Percentiles rank a stretch among this genome's conserved stretches.
These are phyloP conservation scores for Orchestia grillus DNA, from an alignment of 1,140 invertebrate species.

Conservation along the genomic window DNA sequence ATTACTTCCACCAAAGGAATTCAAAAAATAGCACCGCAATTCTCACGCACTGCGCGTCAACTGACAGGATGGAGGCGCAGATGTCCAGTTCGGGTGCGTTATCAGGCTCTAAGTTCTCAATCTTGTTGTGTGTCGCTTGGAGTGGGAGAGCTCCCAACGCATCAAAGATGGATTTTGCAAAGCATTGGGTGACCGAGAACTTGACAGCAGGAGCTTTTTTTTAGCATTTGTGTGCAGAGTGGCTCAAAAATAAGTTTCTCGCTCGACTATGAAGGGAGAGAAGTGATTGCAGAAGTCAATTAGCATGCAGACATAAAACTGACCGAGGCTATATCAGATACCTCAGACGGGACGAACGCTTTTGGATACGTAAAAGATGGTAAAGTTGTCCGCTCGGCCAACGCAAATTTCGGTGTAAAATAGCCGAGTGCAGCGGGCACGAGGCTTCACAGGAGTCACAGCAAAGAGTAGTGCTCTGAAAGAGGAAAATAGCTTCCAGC, in stretches of 20 bases:
- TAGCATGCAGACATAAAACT: background rate
- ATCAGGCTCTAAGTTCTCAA: background rate
- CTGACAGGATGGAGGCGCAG: background rate
- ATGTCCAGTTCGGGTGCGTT: background rate
- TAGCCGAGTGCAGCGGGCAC: background rate
- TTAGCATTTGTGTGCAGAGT: background rate
- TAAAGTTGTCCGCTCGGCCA: background rate
- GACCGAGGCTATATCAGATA: background rate
- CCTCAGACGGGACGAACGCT: background rate
- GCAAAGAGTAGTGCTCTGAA: background rate
- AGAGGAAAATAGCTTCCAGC: background rate
- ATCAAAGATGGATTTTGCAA: background rate
- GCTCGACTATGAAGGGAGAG: background rate
- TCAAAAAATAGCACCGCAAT: background rate
- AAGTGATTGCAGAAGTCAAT: background rate
- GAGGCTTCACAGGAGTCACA: background rate
- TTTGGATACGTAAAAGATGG: background rate
- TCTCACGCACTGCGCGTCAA: background rate
- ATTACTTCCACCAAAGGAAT: background rate
- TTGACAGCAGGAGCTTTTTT: background rate
- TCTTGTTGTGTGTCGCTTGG: background rate
- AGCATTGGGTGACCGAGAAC: background rate
- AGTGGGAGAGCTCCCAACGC: background rate
- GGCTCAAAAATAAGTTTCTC: background rate
- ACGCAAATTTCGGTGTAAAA: background rate